phyloP scores from a whole-genome alignment of 2,113 vertebrate species.

The Lycocorax pyrrhopterus region DNA sequence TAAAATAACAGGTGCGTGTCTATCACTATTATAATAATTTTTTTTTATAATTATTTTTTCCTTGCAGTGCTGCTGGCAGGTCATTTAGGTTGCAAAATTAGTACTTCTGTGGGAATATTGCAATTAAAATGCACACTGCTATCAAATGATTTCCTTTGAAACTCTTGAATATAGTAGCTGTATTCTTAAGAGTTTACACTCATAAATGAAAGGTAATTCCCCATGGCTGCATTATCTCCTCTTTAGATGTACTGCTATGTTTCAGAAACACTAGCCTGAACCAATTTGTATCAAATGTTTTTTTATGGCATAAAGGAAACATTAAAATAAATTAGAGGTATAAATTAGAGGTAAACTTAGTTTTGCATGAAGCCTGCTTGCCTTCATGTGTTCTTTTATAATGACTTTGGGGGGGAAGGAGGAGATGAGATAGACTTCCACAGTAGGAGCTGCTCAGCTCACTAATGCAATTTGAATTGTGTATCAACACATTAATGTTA shows the following conservation, averaged over 20 bases:
- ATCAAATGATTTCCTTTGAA: background rate
- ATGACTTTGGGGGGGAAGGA: background rate
- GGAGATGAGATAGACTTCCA: background rate
- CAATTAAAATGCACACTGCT: background rate
- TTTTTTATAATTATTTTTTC: slow-evolving; percentile 35
- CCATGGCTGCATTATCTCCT: background rate
- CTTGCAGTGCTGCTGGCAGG: background rate
- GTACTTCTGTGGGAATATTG: background rate
- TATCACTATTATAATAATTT: background rate
- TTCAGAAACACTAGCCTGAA: background rate
- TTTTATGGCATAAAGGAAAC: background rate
- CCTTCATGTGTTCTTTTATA: background rate
- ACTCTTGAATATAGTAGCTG: background rate
- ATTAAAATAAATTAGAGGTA: background rate
- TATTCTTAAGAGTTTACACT: background rate
- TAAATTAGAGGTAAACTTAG: slow-evolving; percentile 4
- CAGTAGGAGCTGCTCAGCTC: background rate
- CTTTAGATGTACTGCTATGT: background rate
- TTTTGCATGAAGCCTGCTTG: background rate
- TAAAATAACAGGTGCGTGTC: background rate
- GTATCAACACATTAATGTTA: slow-evolving; percentile 10
- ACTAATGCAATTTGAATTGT: background rate
- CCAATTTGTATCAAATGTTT: background rate
- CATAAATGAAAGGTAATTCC: background rate
- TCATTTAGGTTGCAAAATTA: background rate